Evolutionary conservation across 2,888 invertebrate species (phyloP).

Genomic region (Mesorhabditis sp.): DNA sequence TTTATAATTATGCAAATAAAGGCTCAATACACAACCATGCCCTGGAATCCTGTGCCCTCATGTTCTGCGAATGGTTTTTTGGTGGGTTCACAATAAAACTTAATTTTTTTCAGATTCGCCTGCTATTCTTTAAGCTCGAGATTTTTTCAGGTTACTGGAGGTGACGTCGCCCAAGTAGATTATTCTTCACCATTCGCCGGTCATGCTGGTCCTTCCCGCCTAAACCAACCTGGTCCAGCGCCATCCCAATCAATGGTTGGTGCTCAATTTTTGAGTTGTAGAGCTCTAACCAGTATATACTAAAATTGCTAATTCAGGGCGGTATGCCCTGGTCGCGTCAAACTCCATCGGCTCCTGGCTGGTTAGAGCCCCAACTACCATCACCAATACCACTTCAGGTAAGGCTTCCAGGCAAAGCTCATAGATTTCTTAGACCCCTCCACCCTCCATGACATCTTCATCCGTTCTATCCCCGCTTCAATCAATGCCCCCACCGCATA

Average conservation of each 20-base stretch:
- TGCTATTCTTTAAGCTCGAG: not conserved
- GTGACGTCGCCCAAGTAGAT: slow-evolving; percentile 2
- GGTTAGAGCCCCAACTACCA: slow-evolving; percentile 7
- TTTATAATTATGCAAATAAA: not conserved
- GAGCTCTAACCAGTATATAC: too few relatives aligned
- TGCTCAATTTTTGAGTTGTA: too few relatives aligned
- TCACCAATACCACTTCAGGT: slow-evolving; percentile 12
- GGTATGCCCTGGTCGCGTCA: not conserved
- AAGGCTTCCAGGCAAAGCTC: too few relatives aligned
- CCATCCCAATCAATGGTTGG: slow-evolving; percentile 3
- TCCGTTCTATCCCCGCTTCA: too few relatives aligned
- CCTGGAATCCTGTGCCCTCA: not conserved
- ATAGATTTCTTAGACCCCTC: too few relatives aligned
- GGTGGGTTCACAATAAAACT: not conserved
- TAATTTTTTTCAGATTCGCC: not conserved
- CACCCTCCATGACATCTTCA: too few relatives aligned
- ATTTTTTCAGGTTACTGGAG: not conserved
- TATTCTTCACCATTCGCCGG: not conserved
- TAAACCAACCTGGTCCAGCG: not conserved
- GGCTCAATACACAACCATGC: not conserved
- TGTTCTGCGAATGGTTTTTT: not conserved
- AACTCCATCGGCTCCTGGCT: not conserved
- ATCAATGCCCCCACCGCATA: too few relatives aligned
- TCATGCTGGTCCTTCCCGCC: not conserved
- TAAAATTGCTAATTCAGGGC: not conserved